phyloP scores from a whole-genome alignment of 2,113 vertebrate genomes.

The Acanthochromis polyacanthus region DNA sequence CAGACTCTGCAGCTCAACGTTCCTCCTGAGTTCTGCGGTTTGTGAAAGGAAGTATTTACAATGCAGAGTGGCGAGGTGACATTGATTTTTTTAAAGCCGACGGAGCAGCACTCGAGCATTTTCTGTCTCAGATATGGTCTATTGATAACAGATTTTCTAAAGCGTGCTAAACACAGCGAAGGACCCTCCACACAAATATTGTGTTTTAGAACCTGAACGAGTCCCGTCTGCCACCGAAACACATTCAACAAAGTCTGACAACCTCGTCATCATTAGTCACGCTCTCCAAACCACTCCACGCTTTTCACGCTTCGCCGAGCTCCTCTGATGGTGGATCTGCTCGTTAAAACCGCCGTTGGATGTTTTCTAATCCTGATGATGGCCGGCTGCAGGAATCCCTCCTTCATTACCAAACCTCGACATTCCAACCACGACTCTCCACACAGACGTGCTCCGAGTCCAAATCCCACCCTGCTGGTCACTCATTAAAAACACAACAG shows the following conservation, averaged over 20 bases:
- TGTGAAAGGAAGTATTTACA: slow-evolving; percentile 46
- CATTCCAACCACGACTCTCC: slow-evolving; percentile 22
- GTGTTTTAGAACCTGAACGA: slow-evolving; percentile 35
- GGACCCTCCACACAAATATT: slow-evolving; percentile 35
- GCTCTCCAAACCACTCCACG: slow-evolving; percentile 37
- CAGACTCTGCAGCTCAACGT: slow-evolving; percentile 11
- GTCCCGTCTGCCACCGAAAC: slow-evolving; percentile 40
- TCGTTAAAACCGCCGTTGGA: slow-evolving; percentile 52
- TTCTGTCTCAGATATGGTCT: slow-evolving; percentile 37
- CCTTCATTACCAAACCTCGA: slow-evolving; percentile 12
- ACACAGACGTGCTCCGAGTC: background rate
- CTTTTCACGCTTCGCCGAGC: slow-evolving; percentile 30
- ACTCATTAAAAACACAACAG: slow-evolving; percentile 35
- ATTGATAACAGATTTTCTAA: slow-evolving; percentile 57
- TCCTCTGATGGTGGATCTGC: slow-evolving; percentile 45
- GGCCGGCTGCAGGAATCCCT: background rate
- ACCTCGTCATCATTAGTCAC: slow-evolving; percentile 52
- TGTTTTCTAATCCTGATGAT: slow-evolving; percentile 28
- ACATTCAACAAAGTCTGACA: slow-evolving; percentile 66
- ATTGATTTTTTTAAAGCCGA: slow-evolving; percentile 46
- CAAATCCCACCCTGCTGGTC: slow-evolving; percentile 20
- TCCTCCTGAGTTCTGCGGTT: background rate
- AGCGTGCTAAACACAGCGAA: slow-evolving; percentile 32
- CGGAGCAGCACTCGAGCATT: slow-evolving; percentile 26
- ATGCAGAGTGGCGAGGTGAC: slow-evolving; percentile 30